Conservation (phyloP, 2,888 invertebrate species). For the Epirrhoe tristata region DNA sequence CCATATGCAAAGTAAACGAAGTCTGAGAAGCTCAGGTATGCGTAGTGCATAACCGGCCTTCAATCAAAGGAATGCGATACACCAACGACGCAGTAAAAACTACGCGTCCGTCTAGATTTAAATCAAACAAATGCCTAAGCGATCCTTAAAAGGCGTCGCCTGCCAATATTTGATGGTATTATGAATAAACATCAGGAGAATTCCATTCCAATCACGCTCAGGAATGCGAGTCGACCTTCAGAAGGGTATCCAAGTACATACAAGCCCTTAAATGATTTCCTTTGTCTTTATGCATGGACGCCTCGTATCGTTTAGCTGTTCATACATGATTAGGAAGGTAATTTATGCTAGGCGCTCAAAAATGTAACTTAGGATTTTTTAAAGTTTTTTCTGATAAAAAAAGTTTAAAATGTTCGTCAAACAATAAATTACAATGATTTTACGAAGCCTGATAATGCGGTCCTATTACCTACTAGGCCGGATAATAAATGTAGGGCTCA, state of each 20-base stretch:
- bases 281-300: constrained; percentile 56
- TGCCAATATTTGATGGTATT: constrained; percentile 48
- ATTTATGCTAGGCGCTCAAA: background rate
- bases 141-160: constrained; percentile 38
- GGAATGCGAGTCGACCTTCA: constrained; percentile 58
- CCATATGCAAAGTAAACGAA: background rate
- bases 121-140: constrained; percentile 47
- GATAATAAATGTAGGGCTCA: constrained; percentile 32
- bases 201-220: constrained; percentile 53
- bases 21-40: background rate
- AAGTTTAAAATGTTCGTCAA: background rate
- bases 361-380: no score
- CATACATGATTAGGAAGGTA: constrained; percentile 11
- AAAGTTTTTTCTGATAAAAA: background rate
- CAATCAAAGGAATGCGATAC: constrained; percentile 24
- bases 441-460: constrained; percentile 24
- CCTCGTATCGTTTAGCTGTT: constrained; percentile 28
- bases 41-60: background rate
- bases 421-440: constrained; percentile 17
- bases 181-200: constrained; percentile 33
- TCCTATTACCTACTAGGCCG: constrained; percentile 37
- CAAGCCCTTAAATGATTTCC: constrained; percentile 55
- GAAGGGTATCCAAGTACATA: constrained; percentile 48
- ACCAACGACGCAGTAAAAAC: constrained; percentile 33
- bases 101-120: constrained; percentile 34